Percentiles rank a stretch among this genome's conserved stretches.
phyloP scores from a whole-genome alignment of 1,140 invertebrate species.

The Coenobita brevimanus region DNA sequence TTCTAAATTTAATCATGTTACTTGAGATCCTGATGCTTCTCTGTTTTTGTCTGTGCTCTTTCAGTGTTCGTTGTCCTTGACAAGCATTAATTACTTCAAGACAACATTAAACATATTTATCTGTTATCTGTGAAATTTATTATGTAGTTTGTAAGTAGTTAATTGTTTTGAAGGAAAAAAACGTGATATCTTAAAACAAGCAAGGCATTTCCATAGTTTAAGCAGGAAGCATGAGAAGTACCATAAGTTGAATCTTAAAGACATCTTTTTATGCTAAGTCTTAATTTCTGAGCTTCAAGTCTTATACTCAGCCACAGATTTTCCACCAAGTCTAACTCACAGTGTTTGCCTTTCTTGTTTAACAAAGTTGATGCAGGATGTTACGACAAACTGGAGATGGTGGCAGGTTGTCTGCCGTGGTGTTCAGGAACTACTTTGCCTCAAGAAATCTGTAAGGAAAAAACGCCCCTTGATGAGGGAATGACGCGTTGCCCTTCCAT shows the following conservation, averaged over 20 bases:
- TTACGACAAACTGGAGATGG: conserved; percentile 81
- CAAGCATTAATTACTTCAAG: no score
- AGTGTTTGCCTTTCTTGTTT: conserved; percentile 65
- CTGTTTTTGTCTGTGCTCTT: neutral
- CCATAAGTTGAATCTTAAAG: neutral
- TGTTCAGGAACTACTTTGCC: conserved; percentile 70
- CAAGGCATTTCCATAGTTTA: conserved; percentile 35
- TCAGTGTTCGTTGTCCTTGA: neutral
- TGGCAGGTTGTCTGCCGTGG: conserved; percentile 82
- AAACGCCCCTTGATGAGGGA: conserved; percentile 35
- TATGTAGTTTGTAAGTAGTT: no score
- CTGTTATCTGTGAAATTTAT: neutral
- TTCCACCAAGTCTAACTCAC: no score
- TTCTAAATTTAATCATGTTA: no score
- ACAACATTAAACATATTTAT: conserved; percentile 18
- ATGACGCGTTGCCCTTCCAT: conserved; percentile 31
- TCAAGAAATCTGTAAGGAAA: conserved; percentile 57
- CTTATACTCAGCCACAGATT: no score
- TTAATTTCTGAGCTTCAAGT: neutral
- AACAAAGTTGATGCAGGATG: conserved; percentile 77
- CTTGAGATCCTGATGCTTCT: no score
- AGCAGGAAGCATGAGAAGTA: neutral
- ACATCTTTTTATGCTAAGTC: neutral
- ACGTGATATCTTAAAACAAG: conserved; percentile 26
- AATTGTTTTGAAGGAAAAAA: no score